Conservation (phyloP, 2,888 invertebrate species). For the Rhamnusium bicolor region DNA sequence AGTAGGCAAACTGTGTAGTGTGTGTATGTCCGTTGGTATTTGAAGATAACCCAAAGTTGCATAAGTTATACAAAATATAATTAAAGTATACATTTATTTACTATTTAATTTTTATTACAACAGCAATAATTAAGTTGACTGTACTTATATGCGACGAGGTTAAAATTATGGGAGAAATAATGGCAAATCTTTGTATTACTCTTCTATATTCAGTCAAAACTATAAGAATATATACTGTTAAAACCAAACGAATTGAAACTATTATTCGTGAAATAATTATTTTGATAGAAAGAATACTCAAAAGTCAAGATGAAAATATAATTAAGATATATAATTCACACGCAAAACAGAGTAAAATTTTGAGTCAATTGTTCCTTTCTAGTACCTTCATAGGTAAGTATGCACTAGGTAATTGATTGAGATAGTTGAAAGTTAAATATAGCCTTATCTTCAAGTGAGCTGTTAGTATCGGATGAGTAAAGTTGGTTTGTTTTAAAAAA, state of each 20-base stretch:
- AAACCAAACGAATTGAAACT: constrained; percentile 36
- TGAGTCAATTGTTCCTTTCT: constrained; percentile 41
- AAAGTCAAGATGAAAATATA: constrained; percentile 39
- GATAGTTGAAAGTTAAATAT: no score
- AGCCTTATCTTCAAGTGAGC: no score
- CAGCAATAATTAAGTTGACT: constrained; percentile 38
- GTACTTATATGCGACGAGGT: constrained; percentile 32
- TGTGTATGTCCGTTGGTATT: constrained; percentile 46
- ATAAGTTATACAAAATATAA: constrained; percentile 37
- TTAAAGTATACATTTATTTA: constrained; percentile 36
- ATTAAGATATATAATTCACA: constrained; percentile 42
- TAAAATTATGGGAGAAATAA: constrained; percentile 41
- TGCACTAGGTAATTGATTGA: not conserved
- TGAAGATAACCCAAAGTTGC: constrained; percentile 38
- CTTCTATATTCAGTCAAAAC: constrained; percentile 49
- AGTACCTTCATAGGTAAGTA: constrained; percentile 45
- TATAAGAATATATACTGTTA: constrained; percentile 46
- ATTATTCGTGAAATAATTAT: constrained; percentile 49
- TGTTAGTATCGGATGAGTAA: no score
- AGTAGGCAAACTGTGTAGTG: constrained; percentile 38
- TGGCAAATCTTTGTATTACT: constrained; percentile 50
- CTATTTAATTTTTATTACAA: constrained; percentile 32
- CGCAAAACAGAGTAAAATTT: constrained; percentile 41
- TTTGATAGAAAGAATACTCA: constrained; percentile 43
- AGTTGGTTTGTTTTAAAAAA: no score